Evolutionary conservation across 2,797 vertebrate genomes (phyloP).

Genomic region (Sylvia borin): DNA sequence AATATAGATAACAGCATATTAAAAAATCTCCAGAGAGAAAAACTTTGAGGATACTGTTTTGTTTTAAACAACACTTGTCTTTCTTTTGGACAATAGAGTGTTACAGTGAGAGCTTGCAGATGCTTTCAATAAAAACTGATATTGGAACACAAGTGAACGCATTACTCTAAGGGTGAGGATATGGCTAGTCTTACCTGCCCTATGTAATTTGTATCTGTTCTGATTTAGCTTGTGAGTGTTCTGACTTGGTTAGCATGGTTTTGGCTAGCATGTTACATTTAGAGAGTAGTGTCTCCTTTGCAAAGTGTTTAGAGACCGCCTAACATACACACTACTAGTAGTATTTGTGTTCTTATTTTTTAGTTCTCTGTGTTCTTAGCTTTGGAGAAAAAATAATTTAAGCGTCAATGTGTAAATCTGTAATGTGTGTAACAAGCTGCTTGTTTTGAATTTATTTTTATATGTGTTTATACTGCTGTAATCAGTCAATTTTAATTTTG

Average conservation of each 20-base stretch:
- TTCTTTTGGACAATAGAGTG: neutral
- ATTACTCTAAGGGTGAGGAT: neutral
- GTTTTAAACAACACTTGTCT: neutral
- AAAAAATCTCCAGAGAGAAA: neutral
- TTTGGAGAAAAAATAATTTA: neutral
- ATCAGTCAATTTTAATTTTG: neutral
- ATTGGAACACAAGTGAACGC: neutral
- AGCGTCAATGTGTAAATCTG: neutral
- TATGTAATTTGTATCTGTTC: neutral
- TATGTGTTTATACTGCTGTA: neutral
- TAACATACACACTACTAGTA: neutral
- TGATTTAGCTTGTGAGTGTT: neutral
- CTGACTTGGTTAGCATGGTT: neutral
- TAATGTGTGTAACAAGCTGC: neutral
- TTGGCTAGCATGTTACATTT: neutral
- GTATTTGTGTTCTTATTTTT: neutral
- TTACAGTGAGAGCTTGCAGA: neutral
- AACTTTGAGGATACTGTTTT: neutral
- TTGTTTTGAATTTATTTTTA: neutral
- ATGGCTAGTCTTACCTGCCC: neutral
- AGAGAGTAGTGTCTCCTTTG: neutral
- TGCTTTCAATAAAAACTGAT: conserved; percentile 25
- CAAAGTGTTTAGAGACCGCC: neutral
- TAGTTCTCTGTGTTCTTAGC: neutral
- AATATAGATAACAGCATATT: neutral